Conservation (phyloP, 1,140 invertebrate species). For the Hyposmocoma kahamanoa region DNA sequence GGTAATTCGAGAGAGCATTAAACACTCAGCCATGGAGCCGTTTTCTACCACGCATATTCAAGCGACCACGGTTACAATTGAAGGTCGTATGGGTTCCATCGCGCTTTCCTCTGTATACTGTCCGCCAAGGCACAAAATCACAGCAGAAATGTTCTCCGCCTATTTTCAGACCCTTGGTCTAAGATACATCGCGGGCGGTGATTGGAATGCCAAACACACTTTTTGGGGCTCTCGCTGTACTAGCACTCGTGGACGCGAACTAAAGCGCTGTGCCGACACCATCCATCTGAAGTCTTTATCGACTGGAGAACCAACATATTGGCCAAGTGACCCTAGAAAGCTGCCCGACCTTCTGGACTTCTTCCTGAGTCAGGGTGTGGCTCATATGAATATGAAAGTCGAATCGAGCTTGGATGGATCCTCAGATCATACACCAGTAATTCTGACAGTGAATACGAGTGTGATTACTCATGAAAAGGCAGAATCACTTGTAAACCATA, state of each 20-base stretch:
- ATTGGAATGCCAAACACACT: constrained; percentile 1
- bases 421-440: not conserved
- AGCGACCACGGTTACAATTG: not conserved
- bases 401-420: not conserved
- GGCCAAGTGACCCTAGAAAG: not conserved
- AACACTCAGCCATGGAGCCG: not conserved
- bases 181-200: not conserved
- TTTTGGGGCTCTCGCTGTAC: not conserved
- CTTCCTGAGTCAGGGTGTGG: not conserved
- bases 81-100: not conserved
- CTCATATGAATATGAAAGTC: not conserved
- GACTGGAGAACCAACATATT: not conserved
- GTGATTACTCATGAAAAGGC: not conserved
- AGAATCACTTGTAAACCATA: not conserved
- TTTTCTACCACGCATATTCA: not conserved
- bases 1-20: not conserved
- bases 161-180: not conserved
- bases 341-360: not conserved
- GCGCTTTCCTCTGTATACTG: not conserved
- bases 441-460: not conserved
- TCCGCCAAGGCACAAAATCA: constrained; percentile 1
- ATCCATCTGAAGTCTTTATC: not conserved
- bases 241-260: not conserved
- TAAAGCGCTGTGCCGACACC: not conserved
- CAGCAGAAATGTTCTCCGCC: not conserved